phyloP scores from a whole-genome alignment of 2,888 invertebrate species.

The Papilio gigon region DNA sequence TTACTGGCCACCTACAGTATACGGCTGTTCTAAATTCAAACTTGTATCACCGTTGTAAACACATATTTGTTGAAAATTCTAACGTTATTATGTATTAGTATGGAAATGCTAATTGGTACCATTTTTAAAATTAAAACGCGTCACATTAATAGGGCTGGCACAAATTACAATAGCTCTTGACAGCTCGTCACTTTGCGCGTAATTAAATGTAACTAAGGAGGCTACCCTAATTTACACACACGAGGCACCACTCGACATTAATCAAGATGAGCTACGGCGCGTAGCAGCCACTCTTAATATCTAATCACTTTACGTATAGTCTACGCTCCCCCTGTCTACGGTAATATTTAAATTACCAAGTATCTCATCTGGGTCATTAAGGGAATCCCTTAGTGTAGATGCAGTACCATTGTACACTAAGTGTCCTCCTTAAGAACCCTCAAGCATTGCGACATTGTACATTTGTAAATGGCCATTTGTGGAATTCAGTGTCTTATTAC shows the following conservation, averaged over 20 bases:
- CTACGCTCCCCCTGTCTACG: neutral
- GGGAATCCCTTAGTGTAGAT: no score
- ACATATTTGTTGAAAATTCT: neutral
- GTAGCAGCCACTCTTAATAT: slow-evolving; percentile 5
- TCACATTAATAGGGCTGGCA: slow-evolving; percentile 22
- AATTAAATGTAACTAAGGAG: slow-evolving; percentile 33
- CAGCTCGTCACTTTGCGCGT: slow-evolving; percentile 25
- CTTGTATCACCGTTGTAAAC: slow-evolving; percentile 5
- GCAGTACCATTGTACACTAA: no score
- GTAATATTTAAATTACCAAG: neutral
- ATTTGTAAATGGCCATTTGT: neutral
- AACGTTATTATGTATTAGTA: slow-evolving; percentile 1
- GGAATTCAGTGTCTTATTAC: neutral
- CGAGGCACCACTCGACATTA: slow-evolving; percentile 28
- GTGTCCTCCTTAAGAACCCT: no score
- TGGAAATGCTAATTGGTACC: neutral
- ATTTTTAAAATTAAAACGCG: slow-evolving; percentile 25
- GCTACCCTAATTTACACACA: slow-evolving; percentile 29
- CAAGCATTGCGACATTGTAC: no score
- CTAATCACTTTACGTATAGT: slow-evolving; percentile 5
- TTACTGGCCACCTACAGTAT: neutral
- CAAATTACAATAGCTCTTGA: slow-evolving; percentile 34
- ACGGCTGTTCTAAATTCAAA: neutral
- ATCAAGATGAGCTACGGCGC: slow-evolving; percentile 34
- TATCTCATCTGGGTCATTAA: no score